phyloP scores from a whole-genome alignment of 1,140 invertebrate species.

The Mactra quadrangularis region DNA sequence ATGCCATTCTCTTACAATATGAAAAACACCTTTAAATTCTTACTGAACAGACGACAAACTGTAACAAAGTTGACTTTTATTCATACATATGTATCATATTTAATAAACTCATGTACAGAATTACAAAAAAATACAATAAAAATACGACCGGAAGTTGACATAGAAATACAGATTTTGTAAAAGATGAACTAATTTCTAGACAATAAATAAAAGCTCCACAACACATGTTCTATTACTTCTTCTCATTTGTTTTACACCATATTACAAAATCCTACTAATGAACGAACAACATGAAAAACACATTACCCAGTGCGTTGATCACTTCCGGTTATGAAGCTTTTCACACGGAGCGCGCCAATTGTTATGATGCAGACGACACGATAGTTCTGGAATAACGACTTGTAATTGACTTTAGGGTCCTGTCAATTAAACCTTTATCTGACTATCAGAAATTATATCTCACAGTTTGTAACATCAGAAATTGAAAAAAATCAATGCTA shows the following conservation, averaged over 20 bases:
- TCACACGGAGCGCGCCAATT: conserved; percentile 59
- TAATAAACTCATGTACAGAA: too few species aligned
- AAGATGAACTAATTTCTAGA: conserved; percentile 42
- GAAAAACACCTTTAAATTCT: too few species aligned
- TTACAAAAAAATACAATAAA: conserved; percentile 24
- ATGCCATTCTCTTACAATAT: too few species aligned
- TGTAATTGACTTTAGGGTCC: conserved; percentile 61
- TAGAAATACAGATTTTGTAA: conserved; percentile 41
- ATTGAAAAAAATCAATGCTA: conserved; percentile 61
- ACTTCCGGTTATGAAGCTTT: conserved; percentile 57
- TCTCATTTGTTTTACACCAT: conserved; percentile 62
- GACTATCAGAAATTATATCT: conserved; percentile 55
- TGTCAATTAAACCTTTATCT: conserved; percentile 59
- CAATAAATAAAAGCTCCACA: conserved; percentile 59
- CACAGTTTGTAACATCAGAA: conserved; percentile 62
- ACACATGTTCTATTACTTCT: conserved; percentile 63
- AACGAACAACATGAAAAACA: conserved; percentile 63
- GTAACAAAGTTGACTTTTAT: too few species aligned
- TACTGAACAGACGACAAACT: too few species aligned
- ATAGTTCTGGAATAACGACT: conserved; percentile 62
- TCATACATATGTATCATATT: too few species aligned
- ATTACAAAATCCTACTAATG: conserved; percentile 62
- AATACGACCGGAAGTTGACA: conserved; percentile 15
- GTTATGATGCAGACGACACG: conserved; percentile 53
- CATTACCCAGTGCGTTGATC: conserved; percentile 61